Evolutionary conservation across 2,888 invertebrate species (phyloP), one percentile per base, ranked within the genome.

Genomic region (Labia minor): DNA sequence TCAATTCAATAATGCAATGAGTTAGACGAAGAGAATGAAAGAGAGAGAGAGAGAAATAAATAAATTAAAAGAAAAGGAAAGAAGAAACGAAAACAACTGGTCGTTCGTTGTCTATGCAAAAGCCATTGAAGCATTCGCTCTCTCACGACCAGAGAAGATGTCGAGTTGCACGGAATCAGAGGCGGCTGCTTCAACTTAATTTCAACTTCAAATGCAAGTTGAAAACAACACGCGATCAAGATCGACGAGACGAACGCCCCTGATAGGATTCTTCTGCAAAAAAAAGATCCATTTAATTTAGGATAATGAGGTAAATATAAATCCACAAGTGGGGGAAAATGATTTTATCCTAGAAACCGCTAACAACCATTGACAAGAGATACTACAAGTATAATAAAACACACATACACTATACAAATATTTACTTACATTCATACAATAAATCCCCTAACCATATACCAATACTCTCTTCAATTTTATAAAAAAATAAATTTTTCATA

Each of bases 121-220:
- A 49, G n/a, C 49, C 49, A 49, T 49, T 49, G 49, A 49, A 49
- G 49, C 49, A 49, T 49, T 49, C 49, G 49, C 49, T 49, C 49
- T 49, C 49, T 49, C 49, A 49, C 49, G 49, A 49, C 49, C 16
- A n/a, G 26, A 3, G 49, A 49, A 49, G 49, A 49, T 49, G 49
- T 49, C 16, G 49, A 49, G 49, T 49, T 49, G 49, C 49, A 49
- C 49, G 49, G 49, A 49, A 49, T 49, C 49, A 49, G 49, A 49
- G 49, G n/a, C n/a, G 49, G 49, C 49, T 49, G 49, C 49, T 49
- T 49, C 49, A 49, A 49, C 49, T 49, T 49, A 11, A 49, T 14
- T 49, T 49, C 49, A 49, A 49, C 49, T 49, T 49, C 49, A 49
- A 49, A 49, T 49, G 49, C 49, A 49, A 49, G 6, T 49, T 49